Conservation (phyloP, 2,797 vertebrate species). For the Carduelis carduelis region DNA sequence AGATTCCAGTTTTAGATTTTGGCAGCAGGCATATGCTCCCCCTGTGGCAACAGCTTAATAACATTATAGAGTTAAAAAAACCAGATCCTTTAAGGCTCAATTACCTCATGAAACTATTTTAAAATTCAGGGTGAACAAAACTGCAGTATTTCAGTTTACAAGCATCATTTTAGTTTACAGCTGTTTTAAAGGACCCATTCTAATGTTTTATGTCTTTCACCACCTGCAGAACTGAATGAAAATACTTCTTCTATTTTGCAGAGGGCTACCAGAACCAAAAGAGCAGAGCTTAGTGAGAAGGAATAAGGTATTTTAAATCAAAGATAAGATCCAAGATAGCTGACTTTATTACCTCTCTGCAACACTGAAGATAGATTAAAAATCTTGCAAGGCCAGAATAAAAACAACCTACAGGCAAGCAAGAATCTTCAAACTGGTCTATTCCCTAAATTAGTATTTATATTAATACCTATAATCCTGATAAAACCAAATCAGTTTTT, state of each 20-base stretch:
- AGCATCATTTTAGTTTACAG: slow-evolving; percentile 56
- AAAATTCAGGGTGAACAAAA: slow-evolving; percentile 56
- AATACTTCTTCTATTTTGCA: slow-evolving; percentile 18
- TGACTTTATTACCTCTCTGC: neutral
- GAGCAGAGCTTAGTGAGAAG: neutral
- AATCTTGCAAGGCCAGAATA: neutral
- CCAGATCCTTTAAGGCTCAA: slow-evolving; percentile 55
- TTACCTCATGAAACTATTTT: slow-evolving; percentile 62
- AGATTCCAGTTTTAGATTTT: slow-evolving; percentile 63
- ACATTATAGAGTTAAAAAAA: slow-evolving; percentile 43
- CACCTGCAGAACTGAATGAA: slow-evolving; percentile 48
- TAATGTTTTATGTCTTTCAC: slow-evolving; percentile 35
- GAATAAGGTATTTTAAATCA: neutral
- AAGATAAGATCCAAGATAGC: neutral
- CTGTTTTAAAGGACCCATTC: slow-evolving; percentile 52
- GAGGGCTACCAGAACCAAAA: slow-evolving; percentile 3
- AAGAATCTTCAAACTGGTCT: neutral
- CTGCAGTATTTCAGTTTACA: slow-evolving; percentile 54
- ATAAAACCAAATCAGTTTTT: neutral
- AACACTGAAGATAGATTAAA: neutral
- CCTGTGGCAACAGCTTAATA: slow-evolving; percentile 62
- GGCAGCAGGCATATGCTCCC: slow-evolving; percentile 52
- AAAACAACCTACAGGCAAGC: neutral
- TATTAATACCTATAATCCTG: neutral
- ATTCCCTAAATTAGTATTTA: neutral